Percentiles rank a stretch among this genome's conserved stretches.
Conservation (phyloP, 2,113 vertebrate genomes). For the Aspiorhynchus laticeps region DNA sequence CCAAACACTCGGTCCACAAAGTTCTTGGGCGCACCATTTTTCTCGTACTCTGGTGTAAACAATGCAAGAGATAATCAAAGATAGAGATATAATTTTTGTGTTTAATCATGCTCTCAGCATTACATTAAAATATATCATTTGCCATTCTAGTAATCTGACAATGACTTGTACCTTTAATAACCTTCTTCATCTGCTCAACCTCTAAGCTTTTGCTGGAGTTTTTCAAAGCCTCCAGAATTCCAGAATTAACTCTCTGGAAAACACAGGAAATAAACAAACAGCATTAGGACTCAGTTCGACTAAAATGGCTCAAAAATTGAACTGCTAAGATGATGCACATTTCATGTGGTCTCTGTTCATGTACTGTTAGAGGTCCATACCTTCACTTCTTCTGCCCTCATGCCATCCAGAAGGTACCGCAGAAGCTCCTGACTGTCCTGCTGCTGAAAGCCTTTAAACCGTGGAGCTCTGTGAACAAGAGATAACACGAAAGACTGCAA, state of each 20-base stretch:
- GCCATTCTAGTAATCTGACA: background rate
- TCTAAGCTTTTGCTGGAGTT: constrained; percentile 77
- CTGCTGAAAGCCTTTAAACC: constrained; percentile 97
- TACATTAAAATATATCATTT: background rate
- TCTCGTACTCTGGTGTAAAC: constrained; percentile 85
- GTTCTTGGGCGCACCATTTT: constrained; percentile 80
- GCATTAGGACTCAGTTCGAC: background rate
- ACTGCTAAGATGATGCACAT: too few relatives aligned
- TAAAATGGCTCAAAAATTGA: background rate
- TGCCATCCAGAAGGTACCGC: constrained; percentile 93
- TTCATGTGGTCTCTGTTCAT: background rate
- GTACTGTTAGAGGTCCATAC: constrained; percentile 61
- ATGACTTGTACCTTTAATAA: constrained; percentile 82
- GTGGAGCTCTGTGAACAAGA: constrained; percentile 78
- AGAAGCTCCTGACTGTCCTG: constrained; percentile 98
- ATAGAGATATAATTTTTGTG: background rate
- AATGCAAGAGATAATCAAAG: background rate
- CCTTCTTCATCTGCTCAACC: constrained; percentile 83
- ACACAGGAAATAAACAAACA: constrained; percentile 38
- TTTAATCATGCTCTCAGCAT: background rate
- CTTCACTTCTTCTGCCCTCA: constrained; percentile 91
- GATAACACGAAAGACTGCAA: background rate
- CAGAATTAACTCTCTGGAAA: constrained; percentile 83
- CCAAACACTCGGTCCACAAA: constrained; percentile 94
- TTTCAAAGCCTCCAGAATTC: constrained; percentile 83